Base-by-base conservation (phyloP, 2,113 vertebrate species). In the Amphiprion ocellaris region DNA sequence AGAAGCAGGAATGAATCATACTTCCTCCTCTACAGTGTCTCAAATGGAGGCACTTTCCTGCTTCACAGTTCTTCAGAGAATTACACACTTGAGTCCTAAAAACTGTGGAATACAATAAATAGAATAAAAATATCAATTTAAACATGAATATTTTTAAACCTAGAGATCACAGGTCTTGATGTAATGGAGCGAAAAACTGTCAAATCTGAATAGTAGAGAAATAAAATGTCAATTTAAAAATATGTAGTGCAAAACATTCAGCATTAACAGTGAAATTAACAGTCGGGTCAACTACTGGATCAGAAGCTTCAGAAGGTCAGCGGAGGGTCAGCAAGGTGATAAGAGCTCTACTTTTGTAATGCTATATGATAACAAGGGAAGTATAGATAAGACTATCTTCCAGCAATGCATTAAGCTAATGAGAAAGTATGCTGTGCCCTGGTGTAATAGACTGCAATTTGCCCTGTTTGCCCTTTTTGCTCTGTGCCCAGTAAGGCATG, bases 361-460 rank as follows among this genome's bases (percentile, higher is more conserved):
- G n/a, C 16, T 67, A 55, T 19, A 26, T 55, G 52, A 61, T 69
- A 69, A 79, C 23, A 59, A 77, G 12, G 37, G 19, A 11, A 60
- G 23, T 0, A 28, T 2, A 56, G 69, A 84, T 85, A 79, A 79
- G 64, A 73, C 85, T 52, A 75, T 66, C 58, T 78, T 44, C 41
- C 41, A 62, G 80, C n/a, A 50, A 73, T 19, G 71, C 44, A 50
- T 39, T n/a, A 10, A 5, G 11, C 62, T 68, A 53, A 63, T 73
- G 50, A 75, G 54, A 64, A 74, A 79, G 63, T 49, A n/a, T 21
- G 17, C 10, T 17, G 28, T 46, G 46, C 37, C 64, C 5, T 23
- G 14, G 47, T 8, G 61, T 11, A 49, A 66, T 8, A 39, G 21
- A 28, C 28, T 4, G 41, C 41, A 14, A 15, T 15, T 44, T 14